Percentiles rank a stretch among this genome's conserved stretches.
Conservation (phyloP, 2,888 invertebrate genomes). For the Drosophila cyrtoloma region DNA sequence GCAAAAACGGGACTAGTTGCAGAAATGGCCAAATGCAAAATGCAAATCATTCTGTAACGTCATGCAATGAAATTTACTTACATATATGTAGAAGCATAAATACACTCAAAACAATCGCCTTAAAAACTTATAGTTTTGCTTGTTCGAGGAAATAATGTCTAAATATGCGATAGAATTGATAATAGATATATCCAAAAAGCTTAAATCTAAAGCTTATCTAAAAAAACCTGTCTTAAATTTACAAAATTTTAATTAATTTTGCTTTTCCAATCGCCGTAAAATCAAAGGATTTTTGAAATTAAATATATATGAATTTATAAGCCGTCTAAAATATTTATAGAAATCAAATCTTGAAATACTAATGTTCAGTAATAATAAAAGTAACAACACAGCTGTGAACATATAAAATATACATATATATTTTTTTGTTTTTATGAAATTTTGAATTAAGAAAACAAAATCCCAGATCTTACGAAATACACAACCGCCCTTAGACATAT, state of each 20-base stretch:
- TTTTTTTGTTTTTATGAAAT: neutral
- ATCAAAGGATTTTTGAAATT: neutral
- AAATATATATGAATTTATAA: neutral
- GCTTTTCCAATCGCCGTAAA: neutral
- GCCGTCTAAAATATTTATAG: no score
- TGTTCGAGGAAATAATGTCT: neutral
- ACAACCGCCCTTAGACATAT: neutral
- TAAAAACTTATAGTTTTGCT: accelerated
- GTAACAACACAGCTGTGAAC: neutral
- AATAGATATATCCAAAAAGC: neutral
- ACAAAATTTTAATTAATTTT: neutral
- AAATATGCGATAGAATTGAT: neutral
- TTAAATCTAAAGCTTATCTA: no score
- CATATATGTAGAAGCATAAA: conserved; percentile 2
- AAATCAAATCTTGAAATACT: no score
- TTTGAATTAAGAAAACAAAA: neutral
- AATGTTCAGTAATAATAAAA: neutral
- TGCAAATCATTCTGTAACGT: conserved; percentile 69
- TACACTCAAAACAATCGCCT: neutral
- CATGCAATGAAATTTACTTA: conserved; percentile 44
- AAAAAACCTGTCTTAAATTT: no score
- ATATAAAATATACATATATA: neutral
- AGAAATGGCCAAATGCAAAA: conserved; percentile 75
- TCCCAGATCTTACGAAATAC: no score
- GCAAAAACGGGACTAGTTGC: conserved; percentile 76